Evolutionary conservation across 2,797 vertebrate genomes (phyloP), one percentile per base, ranked within the genome.

Genomic region (Gallirallus australis): DNA sequence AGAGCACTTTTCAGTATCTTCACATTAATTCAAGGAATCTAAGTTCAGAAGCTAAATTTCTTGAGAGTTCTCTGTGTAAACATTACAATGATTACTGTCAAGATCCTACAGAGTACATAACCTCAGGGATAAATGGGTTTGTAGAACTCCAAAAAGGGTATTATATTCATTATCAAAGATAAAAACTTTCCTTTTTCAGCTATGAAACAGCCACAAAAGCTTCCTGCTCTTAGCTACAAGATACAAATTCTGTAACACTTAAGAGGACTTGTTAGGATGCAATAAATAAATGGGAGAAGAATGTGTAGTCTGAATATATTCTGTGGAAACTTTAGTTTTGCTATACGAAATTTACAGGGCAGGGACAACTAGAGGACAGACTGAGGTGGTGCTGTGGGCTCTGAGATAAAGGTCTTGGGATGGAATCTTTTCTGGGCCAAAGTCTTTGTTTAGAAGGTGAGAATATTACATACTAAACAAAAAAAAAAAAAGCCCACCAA

Each of bases 11-110:
- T 90, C 50, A 48, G 17, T 69, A 69, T 23, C 37, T 63, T 88
- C 50, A 86, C 81, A 94, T 94, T 91, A 91, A 93, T 42, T 57
- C 82, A 84, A 15, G 6, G 52, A 69, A 92, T 19, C 1, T 28
- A 92, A 48, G 23, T 52, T 89, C 57, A 73, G 64, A 87, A 94
- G 40, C 12, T 92, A 68, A 72, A 80, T 80, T 96, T 89, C 53
- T 60, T 24, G 17, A 84, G 68, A 68, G 53, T 30, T 87, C 39
- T 73, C 35, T 70, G 30, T 20, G 39, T 59, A 59, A 83, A 77
- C 10, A 37, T 60, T 64, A 56, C 0, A 3, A 42, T 42, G 39
- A 94, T 77, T 68, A 47, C 45, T 71, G 33, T 53, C 61, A 69
- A 70, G 47, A 57, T 6, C 3, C 20, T 80, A 47, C 4, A 53